Evolutionary conservation across 2,113 vertebrate genomes (phyloP), one percentile per base, ranked within the genome.

Genomic region (Ascaphus truei): DNA sequence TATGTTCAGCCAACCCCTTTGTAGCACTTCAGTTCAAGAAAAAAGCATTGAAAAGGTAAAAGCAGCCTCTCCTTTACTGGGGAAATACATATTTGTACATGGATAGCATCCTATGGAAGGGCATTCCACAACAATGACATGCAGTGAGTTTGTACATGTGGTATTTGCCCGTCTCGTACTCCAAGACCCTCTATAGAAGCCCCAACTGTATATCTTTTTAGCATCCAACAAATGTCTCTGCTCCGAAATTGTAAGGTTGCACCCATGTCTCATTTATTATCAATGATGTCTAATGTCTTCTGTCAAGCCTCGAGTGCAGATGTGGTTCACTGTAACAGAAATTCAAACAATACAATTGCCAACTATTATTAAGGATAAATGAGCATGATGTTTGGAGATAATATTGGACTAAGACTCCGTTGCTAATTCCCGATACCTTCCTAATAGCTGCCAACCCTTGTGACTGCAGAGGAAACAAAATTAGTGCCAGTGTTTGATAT

Each of bases 331-430:
- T 76, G 73, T 13, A 58, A 52, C 22, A 75, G 34, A 41, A 23
- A 62, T 4, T 53, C 39, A 63, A 64, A 61, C 23, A 41, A 52
- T 71, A 67, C 55, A 77, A 71, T 13, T 62, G 39, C 23, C 31
- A 76, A 47, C 56, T 47, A 63, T 30, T 67, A 18, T 75, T 80
- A 72, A 76, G 73, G 5, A 25, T 39, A 56, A 77, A 75, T 68
- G 53, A 72, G 26, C 20, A 60, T 45, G 61, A 58, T 25, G 29
- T 62, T 63, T 15, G 61, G 20, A 73, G 29, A 13, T 43, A 11
- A 25, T 62, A 27, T 57, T 77, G 3, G 1, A 63, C 37, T 68
- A 68, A 75, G 5, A 58, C 65, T 72, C 15, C 67, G 65, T 68
- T 61, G 22, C 76, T 72, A 31, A 39, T 80, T 73, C 25, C 76